A percentile compares a stretch with the other conserved stretches of the same genome.
Evolutionary conservation across 2,797 vertebrate species (phyloP).

Genomic region (Thunnus albacares): DNA sequence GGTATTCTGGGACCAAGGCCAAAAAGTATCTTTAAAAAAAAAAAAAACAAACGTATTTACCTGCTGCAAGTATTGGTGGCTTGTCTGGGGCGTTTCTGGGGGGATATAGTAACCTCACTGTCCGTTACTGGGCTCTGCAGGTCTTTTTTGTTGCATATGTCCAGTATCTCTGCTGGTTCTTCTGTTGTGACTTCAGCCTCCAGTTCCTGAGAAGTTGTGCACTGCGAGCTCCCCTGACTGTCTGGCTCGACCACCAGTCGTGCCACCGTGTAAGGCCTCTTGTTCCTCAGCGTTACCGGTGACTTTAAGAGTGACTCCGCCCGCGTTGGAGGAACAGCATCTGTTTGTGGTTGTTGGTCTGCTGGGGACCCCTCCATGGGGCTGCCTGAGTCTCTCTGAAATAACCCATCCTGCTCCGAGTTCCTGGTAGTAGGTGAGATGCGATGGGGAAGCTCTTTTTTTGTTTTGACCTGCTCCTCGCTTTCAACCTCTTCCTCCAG

Average conservation of each 20-base stretch:
- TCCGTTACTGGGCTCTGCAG: constrained; percentile 8
- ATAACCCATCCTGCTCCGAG: background rate
- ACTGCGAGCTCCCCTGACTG: constrained; percentile 68
- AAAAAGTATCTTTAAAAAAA: background rate
- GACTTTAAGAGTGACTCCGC: constrained; percentile 19
- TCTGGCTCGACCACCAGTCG: constrained; percentile 81
- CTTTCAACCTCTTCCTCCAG: constrained; percentile 73
- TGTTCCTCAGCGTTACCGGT: background rate
- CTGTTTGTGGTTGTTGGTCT: constrained; percentile 47
- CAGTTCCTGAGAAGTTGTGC: constrained; percentile 31
- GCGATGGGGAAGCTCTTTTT: background rate
- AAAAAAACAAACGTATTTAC: constrained; percentile 25
- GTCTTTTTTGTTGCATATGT: background rate
- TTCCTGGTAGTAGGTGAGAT: constrained; percentile 24
- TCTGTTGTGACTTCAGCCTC: constrained; percentile 22
- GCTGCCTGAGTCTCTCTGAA: constrained; percentile 59
- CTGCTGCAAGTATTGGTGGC: background rate
- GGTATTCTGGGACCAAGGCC: background rate
- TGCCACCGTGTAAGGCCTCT: constrained; percentile 65
- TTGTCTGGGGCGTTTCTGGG: constrained; percentile 12
- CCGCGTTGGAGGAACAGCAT: constrained; percentile 16
- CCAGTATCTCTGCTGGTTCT: background rate
- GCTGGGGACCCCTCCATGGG: constrained; percentile 71
- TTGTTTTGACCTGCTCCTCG: constrained; percentile 53
- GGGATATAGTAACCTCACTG: background rate